These are phyloP conservation scores for Penaeus vannamei DNA, from an alignment of 1,140 invertebrate species.

Conservation along the genomic window DNA sequence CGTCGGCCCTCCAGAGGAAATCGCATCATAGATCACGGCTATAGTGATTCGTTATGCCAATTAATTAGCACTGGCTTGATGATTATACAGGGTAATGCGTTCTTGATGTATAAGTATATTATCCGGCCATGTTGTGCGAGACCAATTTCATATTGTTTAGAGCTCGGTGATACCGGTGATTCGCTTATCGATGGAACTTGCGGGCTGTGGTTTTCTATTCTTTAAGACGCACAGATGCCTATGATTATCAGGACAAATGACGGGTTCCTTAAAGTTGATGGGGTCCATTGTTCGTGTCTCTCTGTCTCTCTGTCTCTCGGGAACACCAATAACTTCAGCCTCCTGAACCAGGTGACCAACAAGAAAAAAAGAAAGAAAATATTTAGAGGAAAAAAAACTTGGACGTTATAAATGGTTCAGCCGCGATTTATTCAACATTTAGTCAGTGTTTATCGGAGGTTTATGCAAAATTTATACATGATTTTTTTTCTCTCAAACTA, in stretches of 20 bases:
- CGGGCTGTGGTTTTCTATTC: constrained; percentile 4
- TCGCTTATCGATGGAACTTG: constrained; percentile 28
- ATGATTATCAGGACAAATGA: constrained; percentile 39
- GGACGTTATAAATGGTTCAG: no score
- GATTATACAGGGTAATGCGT: constrained; percentile 34
- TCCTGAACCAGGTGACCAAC: no score
- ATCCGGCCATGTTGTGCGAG: constrained; percentile 10
- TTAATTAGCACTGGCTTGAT: constrained; percentile 27
- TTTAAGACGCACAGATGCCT: constrained; percentile 39
- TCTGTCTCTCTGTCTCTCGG: no score
- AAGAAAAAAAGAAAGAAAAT: no score
- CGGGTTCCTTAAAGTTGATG: constrained; percentile 17
- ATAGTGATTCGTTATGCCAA: constrained; percentile 29
- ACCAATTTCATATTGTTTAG: constrained; percentile 34
- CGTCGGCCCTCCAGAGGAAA: not conserved
- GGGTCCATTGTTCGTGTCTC: not conserved
- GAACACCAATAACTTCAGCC: no score
- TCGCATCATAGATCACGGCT: constrained; percentile 25
- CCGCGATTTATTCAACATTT: no score
- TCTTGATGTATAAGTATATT: constrained; percentile 41
- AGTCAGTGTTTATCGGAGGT: no score
- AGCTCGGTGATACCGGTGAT: not conserved
- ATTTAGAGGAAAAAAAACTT: no score
- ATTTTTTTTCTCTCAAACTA: no score
- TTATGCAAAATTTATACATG: no score